Base-by-base conservation (phyloP, 2,113 vertebrate genomes). In the Syrrhaptes paradoxus region DNA sequence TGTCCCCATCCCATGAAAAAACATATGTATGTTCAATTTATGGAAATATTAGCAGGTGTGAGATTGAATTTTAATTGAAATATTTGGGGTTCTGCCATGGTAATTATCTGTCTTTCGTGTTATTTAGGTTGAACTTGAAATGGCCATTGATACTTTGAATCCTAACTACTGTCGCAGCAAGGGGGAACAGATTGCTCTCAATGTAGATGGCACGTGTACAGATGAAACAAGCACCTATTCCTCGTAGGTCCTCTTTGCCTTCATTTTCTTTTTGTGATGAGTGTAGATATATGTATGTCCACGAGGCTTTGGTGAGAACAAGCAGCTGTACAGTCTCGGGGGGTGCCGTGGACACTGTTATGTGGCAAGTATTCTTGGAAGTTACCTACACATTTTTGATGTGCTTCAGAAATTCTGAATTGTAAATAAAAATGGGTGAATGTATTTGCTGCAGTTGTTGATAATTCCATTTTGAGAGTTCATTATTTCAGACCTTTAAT, bases 111-210 rank as follows among this genome's bases (percentile, higher is more conserved):
- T 63, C 36, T 91, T 70, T 87, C 32, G 1, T 71, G 0, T 45
- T 72, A 9, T 38, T 93, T 73, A 99, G 99, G 99, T 99, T 84
- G 98, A 98, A 75, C 96, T 98, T 3, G 99, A 99, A 95, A 98
- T 99, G 97, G 99, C 98, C 71, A 99, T 99, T 32, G 98, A 99
- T 95, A 99, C 99, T 28, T 93, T 98, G 97, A 99, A 99, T 85
- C 99, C 99, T 17, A 99, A 99, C 97, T 99, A 99, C 92, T 99
- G 99, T 89, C 98, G 99, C 91, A 99, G 99, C 97, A 99, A 99
- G 97, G 99, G 99, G 86, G 99, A 99, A 76, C 99, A 99, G 97
- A 99, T 99, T 0, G 99, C 99, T 2, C 97, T 99, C 86, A 99
- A 99, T 1, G 99, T 99, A 71, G 99, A 99, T 3, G 99, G 99